phyloP scores from a whole-genome alignment of 2,888 invertebrate species.

The Calliphora vomitoria region DNA sequence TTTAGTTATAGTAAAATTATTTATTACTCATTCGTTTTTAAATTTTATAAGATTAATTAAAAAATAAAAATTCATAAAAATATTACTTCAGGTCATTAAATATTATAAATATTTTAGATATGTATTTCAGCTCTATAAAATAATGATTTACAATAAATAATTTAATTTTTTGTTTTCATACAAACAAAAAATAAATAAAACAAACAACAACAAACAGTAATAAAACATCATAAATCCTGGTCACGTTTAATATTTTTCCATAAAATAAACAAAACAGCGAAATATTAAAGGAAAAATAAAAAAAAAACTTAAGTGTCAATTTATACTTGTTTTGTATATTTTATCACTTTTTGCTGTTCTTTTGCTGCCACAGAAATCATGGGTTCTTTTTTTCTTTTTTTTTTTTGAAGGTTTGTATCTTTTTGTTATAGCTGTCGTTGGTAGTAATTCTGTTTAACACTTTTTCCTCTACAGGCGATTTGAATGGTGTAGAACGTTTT shows the following conservation, averaged over 20 bases:
- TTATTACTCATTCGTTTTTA: too few species aligned
- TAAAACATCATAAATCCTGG: conserved; percentile 68
- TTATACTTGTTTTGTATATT: conserved; percentile 71
- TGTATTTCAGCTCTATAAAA: background rate
- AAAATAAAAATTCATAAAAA: too few species aligned
- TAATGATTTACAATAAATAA: conserved; percentile 1
- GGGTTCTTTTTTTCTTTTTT: conserved; percentile 39
- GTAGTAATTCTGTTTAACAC: conserved; percentile 61
- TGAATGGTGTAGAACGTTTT: conserved; percentile 47
- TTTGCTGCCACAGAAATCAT: conserved; percentile 38
- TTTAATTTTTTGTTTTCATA: background rate
- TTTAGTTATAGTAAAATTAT: too few species aligned
- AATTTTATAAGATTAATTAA: too few species aligned
- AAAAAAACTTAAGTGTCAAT: conserved; percentile 67
- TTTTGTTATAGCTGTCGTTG: background rate
- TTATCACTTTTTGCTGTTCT: conserved; percentile 48
- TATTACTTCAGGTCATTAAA: too few species aligned
- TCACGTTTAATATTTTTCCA: conserved; percentile 71
- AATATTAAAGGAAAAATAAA: background rate
- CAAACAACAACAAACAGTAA: conserved; percentile 20
- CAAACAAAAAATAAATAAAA: background rate
- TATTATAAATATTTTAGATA: too few species aligned
- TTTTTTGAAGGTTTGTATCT: background rate
- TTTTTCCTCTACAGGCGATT: conserved; percentile 47
- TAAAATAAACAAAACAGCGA: conserved; percentile 30